A percentile compares a stretch with the other conserved stretches of the same genome.
Conservation (phyloP, 2,888 invertebrate species). For the Diaprepes abbreviatus region DNA sequence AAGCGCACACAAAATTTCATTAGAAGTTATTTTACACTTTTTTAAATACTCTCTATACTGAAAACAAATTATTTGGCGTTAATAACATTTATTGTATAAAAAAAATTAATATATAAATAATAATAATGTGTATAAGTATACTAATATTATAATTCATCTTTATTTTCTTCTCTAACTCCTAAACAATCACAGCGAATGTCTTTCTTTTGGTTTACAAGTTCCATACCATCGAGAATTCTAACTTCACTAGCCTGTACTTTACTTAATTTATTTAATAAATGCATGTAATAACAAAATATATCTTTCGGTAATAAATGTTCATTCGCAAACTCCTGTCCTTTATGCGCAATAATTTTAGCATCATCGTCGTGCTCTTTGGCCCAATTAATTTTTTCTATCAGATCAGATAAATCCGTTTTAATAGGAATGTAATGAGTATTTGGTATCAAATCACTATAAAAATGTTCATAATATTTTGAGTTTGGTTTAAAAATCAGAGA, state of each 20-base stretch:
- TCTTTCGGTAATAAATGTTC: slow-evolving; percentile 86
- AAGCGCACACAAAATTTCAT: too few species aligned
- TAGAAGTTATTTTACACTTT: too few species aligned
- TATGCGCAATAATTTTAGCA: slow-evolving; percentile 76
- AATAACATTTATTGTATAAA: too few species aligned
- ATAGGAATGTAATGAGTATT: slow-evolving; percentile 89
- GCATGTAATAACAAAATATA: slow-evolving; percentile 89
- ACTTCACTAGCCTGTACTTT: slow-evolving; percentile 74
- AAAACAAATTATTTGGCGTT: too few species aligned
- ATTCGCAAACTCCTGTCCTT: slow-evolving; percentile 80
- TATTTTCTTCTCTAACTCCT: slow-evolving; percentile 50
- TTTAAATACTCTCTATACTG: too few species aligned
- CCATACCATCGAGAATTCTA: slow-evolving; percentile 74
- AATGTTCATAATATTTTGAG: slow-evolving; percentile 95
- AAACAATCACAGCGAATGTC: slow-evolving; percentile 64
- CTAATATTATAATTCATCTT: slow-evolving; percentile 69
- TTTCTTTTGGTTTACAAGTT: slow-evolving; percentile 71
- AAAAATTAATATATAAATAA: too few species aligned
- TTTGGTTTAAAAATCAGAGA: slow-evolving; percentile 92
- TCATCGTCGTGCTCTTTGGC: slow-evolving; percentile 79
- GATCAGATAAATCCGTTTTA: slow-evolving; percentile 83
- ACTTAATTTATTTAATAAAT: slow-evolving; percentile 84
- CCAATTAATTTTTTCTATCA: slow-evolving; percentile 85
- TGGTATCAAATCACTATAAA: slow-evolving; percentile 83
- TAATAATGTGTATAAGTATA: too few species aligned